Percentiles rank a stretch among this genome's conserved stretches.
Evolutionary conservation across 2,888 invertebrate genomes (phyloP).

Genomic region (Uloborus plumipes): DNA sequence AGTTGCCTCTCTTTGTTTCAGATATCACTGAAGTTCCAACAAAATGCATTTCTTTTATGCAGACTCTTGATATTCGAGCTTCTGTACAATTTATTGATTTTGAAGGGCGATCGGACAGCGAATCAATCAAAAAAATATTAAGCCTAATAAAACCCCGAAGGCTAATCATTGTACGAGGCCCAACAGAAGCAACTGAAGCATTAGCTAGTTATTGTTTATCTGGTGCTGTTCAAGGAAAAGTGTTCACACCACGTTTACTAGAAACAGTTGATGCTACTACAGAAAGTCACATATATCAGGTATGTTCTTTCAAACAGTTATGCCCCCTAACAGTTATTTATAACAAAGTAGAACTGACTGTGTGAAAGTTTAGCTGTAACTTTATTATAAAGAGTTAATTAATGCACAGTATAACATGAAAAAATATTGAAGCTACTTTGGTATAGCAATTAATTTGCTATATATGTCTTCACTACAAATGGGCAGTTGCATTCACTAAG

Average conservation of each 20-base stretch:
- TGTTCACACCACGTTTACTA: conserved; percentile 82
- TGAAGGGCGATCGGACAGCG: conserved; percentile 83
- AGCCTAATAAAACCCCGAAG: conserved; percentile 81
- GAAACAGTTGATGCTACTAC: conserved; percentile 96
- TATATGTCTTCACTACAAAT: too few relatives aligned
- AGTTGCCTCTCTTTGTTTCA: conserved; percentile 4
- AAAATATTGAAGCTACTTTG: not conserved
- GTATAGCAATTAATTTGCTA: not conserved
- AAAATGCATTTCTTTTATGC: conserved; percentile 84
- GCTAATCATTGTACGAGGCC: conserved; percentile 84
- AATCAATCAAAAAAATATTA: conserved; percentile 81
- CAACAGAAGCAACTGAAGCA: conserved; percentile 78
- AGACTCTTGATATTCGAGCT: conserved; percentile 84
- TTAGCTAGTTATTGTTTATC: conserved; percentile 78
- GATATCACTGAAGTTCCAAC: conserved; percentile 85
- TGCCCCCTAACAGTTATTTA: too few relatives aligned
- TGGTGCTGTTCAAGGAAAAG: conserved; percentile 77
- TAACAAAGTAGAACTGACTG: too few relatives aligned
- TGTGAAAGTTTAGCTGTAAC: not conserved
- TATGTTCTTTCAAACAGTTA: conserved; percentile 69
- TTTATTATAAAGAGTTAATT: not conserved
- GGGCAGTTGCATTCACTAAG: too few relatives aligned
- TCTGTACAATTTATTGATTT: conserved; percentile 95
- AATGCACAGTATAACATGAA: not conserved
- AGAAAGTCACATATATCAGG: conserved; percentile 98